Evolutionary conservation across 1,140 invertebrate species (phyloP).

Genomic region (Diachasmimorpha longicaudata): DNA sequence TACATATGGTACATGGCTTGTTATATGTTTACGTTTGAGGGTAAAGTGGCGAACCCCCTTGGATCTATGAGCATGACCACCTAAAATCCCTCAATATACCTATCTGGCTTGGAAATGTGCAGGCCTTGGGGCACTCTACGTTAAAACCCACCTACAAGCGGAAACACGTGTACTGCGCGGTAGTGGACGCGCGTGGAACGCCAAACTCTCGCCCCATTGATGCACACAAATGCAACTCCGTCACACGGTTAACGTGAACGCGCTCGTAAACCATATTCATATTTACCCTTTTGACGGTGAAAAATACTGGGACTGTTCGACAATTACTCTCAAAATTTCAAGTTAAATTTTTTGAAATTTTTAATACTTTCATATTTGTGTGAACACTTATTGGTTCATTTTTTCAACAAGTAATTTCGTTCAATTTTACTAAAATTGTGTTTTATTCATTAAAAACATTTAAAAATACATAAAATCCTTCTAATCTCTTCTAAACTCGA

Average conservation of each 20-base stretch:
- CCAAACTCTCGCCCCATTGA: background rate
- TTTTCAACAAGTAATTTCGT: too few relatives aligned
- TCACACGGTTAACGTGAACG: background rate
- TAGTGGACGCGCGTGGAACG: background rate
- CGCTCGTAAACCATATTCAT: background rate
- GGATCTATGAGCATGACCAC: background rate
- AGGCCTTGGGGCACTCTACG: too few relatives aligned
- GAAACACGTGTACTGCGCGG: background rate
- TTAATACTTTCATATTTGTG: too few relatives aligned
- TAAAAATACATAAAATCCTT: too few relatives aligned
- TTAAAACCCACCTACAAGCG: background rate
- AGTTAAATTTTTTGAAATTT: too few relatives aligned
- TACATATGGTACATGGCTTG: background rate
- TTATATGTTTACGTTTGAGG: constrained; percentile 1
- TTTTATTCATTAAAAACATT: too few relatives aligned
- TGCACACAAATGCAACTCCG: background rate
- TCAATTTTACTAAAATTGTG: too few relatives aligned
- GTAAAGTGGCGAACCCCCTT: constrained; percentile 10
- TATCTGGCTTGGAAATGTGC: background rate
- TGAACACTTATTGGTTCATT: too few relatives aligned
- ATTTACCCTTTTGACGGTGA: background rate
- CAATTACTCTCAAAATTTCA: too few relatives aligned
- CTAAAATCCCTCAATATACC: background rate
- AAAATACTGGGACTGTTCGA: too few relatives aligned
- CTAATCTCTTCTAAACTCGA: too few relatives aligned